Evolutionary conservation across 2,797 vertebrate species (phyloP).

Genomic region (Macropus fuliginosus): DNA sequence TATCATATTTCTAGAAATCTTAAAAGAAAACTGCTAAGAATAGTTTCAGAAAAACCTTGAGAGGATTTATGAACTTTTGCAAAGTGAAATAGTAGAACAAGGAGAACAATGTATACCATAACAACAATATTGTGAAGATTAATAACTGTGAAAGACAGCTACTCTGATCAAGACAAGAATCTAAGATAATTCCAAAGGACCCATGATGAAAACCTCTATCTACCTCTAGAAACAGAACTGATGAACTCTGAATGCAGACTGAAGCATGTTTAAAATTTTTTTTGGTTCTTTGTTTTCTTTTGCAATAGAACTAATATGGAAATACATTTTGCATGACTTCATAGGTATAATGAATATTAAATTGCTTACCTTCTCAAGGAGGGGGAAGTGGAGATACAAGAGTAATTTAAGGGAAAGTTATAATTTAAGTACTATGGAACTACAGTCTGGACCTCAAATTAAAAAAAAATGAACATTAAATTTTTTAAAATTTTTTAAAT

Average conservation of each 20-base stretch:
- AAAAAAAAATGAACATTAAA: not conserved
- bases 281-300: not conserved
- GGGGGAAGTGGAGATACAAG: not conserved
- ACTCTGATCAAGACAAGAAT: not conserved
- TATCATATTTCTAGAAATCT: not conserved
- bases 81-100: not conserved
- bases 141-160: not conserved
- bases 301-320: not conserved
- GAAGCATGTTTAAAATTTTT: not conserved
- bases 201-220: not conserved
- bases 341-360: not conserved
- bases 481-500: not conserved
- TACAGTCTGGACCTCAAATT: not conserved
- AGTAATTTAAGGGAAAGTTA: not conserved
- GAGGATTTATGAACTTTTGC: not conserved
- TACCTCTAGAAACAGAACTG: not conserved
- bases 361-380: not conserved
- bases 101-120: not conserved
- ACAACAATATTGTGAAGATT: not conserved
- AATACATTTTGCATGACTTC: not conserved
- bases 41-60: not conserved
- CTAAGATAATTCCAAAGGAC: not conserved
- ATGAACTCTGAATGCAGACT: not conserved
- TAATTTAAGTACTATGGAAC: not conserved
- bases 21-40: not conserved